Conservation (phyloP, 2,113 vertebrate genomes). For the Epinephelus cyanopodus region DNA sequence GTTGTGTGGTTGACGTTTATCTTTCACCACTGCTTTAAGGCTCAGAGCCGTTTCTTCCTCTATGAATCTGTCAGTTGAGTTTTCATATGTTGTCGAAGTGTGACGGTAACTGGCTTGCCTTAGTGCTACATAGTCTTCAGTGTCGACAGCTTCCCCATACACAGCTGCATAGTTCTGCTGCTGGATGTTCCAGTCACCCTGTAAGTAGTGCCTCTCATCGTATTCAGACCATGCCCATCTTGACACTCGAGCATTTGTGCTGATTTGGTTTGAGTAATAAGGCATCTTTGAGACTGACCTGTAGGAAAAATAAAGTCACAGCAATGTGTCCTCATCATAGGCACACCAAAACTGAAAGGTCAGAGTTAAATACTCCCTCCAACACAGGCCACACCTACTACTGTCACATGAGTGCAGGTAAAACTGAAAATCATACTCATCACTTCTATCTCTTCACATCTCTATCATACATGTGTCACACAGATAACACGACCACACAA, state of each 20-base stretch:
- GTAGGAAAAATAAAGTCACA: too few relatives aligned
- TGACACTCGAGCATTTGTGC: not conserved
- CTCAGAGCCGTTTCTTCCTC: not conserved
- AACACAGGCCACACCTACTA: not conserved
- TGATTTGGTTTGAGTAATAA: not conserved
- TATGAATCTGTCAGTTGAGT: not conserved
- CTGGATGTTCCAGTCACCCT: too few relatives aligned
- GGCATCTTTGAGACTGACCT: not conserved
- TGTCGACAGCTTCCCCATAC: too few relatives aligned
- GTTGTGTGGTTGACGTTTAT: not conserved
- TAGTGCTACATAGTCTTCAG: too few relatives aligned
- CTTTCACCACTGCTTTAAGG: not conserved
- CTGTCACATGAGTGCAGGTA: not conserved
- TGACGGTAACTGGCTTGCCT: not conserved
- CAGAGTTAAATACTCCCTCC: not conserved
- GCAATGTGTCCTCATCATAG: not conserved
- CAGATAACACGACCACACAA: too few relatives aligned
- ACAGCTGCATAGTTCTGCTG: too few relatives aligned
- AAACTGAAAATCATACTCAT: not conserved
- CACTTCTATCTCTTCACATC: too few relatives aligned
- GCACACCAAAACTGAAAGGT: not conserved
- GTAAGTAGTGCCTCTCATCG: too few relatives aligned
- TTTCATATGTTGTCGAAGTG: not conserved
- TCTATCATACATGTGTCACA: too few relatives aligned
- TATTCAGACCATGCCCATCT: too few relatives aligned